Percentiles rank a stretch among this genome's conserved stretches.
phyloP scores from a whole-genome alignment of 2,113 vertebrate genomes.

The Phocoena sinus region DNA sequence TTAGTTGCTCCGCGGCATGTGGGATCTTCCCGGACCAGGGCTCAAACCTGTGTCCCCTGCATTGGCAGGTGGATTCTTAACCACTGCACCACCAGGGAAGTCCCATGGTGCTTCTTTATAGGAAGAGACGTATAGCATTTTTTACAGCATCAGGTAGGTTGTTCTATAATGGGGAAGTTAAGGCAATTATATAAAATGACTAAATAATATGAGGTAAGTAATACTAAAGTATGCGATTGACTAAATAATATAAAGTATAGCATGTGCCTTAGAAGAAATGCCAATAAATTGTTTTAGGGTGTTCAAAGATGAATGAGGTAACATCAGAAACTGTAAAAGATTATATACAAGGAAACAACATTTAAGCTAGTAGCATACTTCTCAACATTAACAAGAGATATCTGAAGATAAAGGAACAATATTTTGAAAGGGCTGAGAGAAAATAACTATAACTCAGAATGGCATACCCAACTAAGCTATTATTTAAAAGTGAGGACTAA shows the following conservation, averaged over 20 bases:
- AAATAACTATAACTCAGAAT: not conserved
- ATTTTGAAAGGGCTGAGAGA: slow-evolving; percentile 7
- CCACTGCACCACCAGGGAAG: no score
- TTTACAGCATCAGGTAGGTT: not conserved
- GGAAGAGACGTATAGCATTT: not conserved
- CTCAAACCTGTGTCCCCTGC: no score
- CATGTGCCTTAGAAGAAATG: not conserved
- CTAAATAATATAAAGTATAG: not conserved
- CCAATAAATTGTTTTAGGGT: not conserved
- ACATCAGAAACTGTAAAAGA: not conserved
- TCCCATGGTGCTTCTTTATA: not conserved
- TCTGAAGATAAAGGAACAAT: not conserved
- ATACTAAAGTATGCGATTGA: not conserved
- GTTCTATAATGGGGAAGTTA: not conserved
- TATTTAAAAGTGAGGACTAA: slow-evolving; percentile 2
- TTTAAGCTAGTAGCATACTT: not conserved
- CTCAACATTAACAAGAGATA: not conserved
- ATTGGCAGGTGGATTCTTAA: no score
- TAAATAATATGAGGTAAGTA: not conserved
- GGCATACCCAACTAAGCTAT: not conserved
- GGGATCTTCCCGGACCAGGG: no score
- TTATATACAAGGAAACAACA: not conserved
- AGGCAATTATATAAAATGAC: not conserved
- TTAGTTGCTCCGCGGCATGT: no score
- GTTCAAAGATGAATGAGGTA: not conserved